Conservation (phyloP, 1,140 invertebrate genomes). For the Zaprionus ghesquierei region DNA sequence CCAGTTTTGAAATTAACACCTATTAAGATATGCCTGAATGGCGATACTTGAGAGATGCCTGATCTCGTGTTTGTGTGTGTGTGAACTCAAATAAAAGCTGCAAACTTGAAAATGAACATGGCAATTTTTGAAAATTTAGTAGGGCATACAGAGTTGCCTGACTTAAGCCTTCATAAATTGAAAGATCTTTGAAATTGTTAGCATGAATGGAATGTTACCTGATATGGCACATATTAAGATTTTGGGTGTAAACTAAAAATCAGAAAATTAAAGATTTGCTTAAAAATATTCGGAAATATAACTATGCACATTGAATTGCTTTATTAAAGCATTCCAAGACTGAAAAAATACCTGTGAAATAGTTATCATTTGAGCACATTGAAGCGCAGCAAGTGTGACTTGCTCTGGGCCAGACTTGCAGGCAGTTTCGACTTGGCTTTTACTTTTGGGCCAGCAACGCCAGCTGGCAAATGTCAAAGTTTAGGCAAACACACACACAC, state of each 20-base stretch:
- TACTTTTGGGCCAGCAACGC: constrained; percentile 45
- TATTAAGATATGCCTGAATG: not conserved
- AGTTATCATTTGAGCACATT: not conserved
- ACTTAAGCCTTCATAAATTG: too few relatives aligned
- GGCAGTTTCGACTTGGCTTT: constrained; percentile 39
- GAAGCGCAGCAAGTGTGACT: not conserved
- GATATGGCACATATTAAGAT: too few relatives aligned
- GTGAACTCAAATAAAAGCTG: too few relatives aligned
- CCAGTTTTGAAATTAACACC: constrained; percentile 33
- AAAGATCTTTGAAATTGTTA: too few relatives aligned
- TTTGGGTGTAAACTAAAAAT: too few relatives aligned
- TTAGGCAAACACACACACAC: constrained; percentile 65
- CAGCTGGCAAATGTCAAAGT: constrained; percentile 77
- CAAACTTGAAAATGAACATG: not conserved
- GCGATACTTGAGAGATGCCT: too few relatives aligned
- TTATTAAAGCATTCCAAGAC: not conserved
- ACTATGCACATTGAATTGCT: not conserved
- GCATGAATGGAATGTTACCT: too few relatives aligned
- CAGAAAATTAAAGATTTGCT: too few relatives aligned
- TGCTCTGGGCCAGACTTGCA: not conserved
- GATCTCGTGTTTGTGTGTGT: too few relatives aligned
- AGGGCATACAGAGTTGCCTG: too few relatives aligned
- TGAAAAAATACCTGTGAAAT: not conserved
- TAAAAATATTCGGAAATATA: too few relatives aligned
- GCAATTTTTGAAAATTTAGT: too few relatives aligned